A percentile compares a stretch with the other conserved stretches of the same genome.
Conservation (phyloP, 2,797 vertebrate genomes). For the Austrolebias charrua region DNA sequence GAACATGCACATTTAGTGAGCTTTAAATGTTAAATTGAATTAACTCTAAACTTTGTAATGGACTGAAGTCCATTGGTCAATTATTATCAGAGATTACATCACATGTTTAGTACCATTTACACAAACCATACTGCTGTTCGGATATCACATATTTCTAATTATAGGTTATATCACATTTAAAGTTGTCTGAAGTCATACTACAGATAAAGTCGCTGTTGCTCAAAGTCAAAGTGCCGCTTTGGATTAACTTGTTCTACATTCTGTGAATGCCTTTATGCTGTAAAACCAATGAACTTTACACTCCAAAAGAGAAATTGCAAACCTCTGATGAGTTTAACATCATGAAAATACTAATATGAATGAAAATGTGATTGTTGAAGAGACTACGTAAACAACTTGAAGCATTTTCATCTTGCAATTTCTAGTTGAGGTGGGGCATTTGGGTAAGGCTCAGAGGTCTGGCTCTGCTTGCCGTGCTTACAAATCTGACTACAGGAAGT, state of each 20-base stretch:
- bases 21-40: no score
- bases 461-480: slow-evolving; percentile 29
- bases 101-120: no score
- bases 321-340: neutral
- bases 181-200: neutral
- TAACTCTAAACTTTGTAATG: no score
- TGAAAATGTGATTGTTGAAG: neutral
- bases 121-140: no score
- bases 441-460: slow-evolving; percentile 22
- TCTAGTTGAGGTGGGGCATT: slow-evolving; percentile 1
- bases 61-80: no score
- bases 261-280: neutral
- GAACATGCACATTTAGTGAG: no score
- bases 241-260: neutral
- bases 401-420: neutral
- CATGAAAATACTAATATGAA: no score
- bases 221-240: neutral
- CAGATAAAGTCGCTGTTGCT: neutral
- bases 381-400: neutral
- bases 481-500: slow-evolving; percentile 39
- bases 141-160: neutral
- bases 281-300: neutral
- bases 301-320: neutral
- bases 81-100: no score
- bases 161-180: neutral